These are phyloP conservation scores for Acromyrmex heyeri DNA, from an alignment of 1,140 invertebrate species.

Conservation along the genomic window DNA sequence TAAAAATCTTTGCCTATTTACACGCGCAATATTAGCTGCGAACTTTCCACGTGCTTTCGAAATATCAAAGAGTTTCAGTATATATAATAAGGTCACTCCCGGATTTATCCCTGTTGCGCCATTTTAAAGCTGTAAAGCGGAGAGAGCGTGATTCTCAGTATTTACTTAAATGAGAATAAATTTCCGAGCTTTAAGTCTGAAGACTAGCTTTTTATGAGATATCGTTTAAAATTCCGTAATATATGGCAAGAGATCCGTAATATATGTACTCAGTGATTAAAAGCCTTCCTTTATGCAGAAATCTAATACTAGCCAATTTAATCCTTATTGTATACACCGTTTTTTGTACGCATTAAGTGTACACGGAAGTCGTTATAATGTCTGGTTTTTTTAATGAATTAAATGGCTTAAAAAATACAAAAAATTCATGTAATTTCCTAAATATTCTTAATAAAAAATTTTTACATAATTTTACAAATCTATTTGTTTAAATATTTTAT, in stretches of 20 bases:
- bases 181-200: not conserved
- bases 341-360: too few species aligned
- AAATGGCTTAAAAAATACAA: too few species aligned
- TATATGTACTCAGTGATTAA: too few species aligned
- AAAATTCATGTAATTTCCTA: too few species aligned
- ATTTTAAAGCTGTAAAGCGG: not conserved
- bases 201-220: not conserved
- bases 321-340: too few species aligned
- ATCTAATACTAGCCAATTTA: too few species aligned
- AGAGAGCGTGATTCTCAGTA: not conserved
- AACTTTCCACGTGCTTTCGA: not conserved
- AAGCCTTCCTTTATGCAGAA: not conserved
- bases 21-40: not conserved
- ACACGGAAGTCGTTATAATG: too few species aligned
- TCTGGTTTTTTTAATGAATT: too few species aligned
- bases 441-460: too few species aligned
- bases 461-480: too few species aligned
- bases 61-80: not conserved
- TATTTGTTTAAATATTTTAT: too few species aligned
- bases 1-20: not conserved
- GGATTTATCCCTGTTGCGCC: not conserved
- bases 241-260: not conserved
- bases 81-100: not conserved
- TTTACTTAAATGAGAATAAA: slow-evolving; percentile 12
- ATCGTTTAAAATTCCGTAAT: not conserved